Evolutionary conservation across 2,113 vertebrate genomes (phyloP), one percentile per base, ranked within the genome.

Genomic region (Myotis davidii): DNA sequence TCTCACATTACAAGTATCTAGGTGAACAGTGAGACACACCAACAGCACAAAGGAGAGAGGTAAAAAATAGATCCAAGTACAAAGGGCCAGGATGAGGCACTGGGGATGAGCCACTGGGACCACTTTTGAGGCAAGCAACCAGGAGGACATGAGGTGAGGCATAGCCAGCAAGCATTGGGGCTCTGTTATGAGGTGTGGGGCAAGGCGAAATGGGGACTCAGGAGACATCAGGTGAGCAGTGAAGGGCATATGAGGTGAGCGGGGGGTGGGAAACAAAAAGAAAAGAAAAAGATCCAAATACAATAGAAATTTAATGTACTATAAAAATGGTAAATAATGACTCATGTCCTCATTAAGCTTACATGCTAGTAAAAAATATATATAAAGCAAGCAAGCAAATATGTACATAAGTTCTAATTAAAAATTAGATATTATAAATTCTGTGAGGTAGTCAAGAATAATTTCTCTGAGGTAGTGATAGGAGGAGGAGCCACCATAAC

Each of bases 371-470:
- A 91, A 85, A 48, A 32, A n/a, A 21, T 17, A 96, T 9, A 78
- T 0, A 32, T 67, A 94, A 90, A 85, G 69, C 29, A 84, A 77
- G 69, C 39, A 84, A 77, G 70, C 54, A 95, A 54, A 83, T 83
- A 50, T 3, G 50, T 37, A 70, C 3, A 76, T 69, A 83, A 73
- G 20, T 76, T 61, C 34, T 78, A 92, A 95, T 21, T 85, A 5
- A 77, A 79, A 94, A 32, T 88, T 65, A 72, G 12, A 94, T 64
- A 91, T 12, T 85, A 0, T 65, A 73, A 85, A 0, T 74, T 85
- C 39, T 52, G n/a, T 37, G 59, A 79, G 39, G 70, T 4, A 79
- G 50, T 84, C 64, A 96, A 93, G 45, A 93, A 90, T 61, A 90
- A 77, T 77, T 87, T 87, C 42, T 87, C 61, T 86, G 16, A 83